Conservation (phyloP, 2,797 vertebrate species). For the Takifugu ocellatus region DNA sequence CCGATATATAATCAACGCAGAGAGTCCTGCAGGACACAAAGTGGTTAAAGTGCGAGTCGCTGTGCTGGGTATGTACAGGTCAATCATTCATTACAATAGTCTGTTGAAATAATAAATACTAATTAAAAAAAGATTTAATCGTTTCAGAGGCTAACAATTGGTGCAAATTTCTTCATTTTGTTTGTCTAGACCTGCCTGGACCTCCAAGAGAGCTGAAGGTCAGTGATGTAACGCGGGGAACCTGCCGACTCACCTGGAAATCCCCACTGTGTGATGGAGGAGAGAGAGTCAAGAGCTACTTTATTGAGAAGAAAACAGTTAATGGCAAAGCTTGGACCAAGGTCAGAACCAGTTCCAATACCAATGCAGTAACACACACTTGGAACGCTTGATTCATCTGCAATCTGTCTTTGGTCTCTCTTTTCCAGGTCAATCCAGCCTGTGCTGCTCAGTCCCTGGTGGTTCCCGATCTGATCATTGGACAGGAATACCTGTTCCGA, state of each 20-base stretch:
- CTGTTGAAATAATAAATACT: too few relatives aligned
- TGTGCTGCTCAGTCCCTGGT: conserved; percentile 88
- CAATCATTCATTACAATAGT: too few relatives aligned
- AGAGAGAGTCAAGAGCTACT: conserved; percentile 93
- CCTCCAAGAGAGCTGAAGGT: conserved; percentile 92
- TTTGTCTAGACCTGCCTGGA: conserved; percentile 85
- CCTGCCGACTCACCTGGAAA: conserved; percentile 94
- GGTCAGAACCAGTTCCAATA: conserved; percentile 34
- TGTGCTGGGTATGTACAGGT: conserved; percentile 85
- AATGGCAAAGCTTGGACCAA: conserved; percentile 96
- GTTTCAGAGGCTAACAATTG: neutral
- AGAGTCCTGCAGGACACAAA: conserved; percentile 94
- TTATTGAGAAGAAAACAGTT: conserved; percentile 91
- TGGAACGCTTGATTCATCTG: neutral
- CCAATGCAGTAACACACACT: too few relatives aligned
- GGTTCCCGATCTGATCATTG: conserved; percentile 87
- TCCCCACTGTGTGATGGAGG: conserved; percentile 93
- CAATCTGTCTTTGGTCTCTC: neutral
- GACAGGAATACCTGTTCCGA: conserved; percentile 93
- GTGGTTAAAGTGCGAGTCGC: conserved; percentile 87
- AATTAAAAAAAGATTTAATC: neutral
- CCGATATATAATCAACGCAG: conserved; percentile 90
- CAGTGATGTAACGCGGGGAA: conserved; percentile 90
- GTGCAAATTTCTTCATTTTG: neutral
- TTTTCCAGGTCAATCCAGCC: conserved; percentile 80